Evolutionary conservation across 2,113 vertebrate species (phyloP), one percentile per base, ranked within the genome.

Genomic region (Coryphaenoides rupestris): DNA sequence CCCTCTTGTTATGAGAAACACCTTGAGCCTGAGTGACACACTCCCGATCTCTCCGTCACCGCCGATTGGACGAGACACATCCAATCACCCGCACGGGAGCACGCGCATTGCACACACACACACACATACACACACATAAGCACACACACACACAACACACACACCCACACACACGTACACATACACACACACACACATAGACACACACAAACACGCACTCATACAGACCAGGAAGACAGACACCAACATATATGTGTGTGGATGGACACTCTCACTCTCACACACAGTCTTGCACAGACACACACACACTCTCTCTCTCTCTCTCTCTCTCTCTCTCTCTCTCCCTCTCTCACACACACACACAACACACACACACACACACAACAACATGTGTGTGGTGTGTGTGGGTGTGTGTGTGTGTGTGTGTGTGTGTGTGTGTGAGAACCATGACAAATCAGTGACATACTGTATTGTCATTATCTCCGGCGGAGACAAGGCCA

Each of bases 391-490:
- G 55, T 22, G 55, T 22, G 55, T 22, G 55, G 58, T n/a, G 58
- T 10, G 62, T 19, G 28, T 19, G 47, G 3, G 61, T 21, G 57
- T 33, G 57, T 45, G 57, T 21, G 50, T 62, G 21, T 55, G 21
- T 16, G 58, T 21, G 21, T 47, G 21, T 58, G 58, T 53, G 47
- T 62, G 62, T 53, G 54, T 33, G 54, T 16, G 58, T 15, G 45
- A 17, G 58, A 54, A 2, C 67, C 73, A 12, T 70, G 77, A 74
- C 80, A 55, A 84, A 86, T 87, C 82, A 82, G 68, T 85, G 75
- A 71, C 76, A 75, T 74, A 74, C 85, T 83, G 78, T 81, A 86
- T 84, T 84, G 73, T 84, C 80, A 85, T 84, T 13, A 52, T 69
- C 63, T 26, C 77, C 71, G 84, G 75, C 77, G 69, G 17, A 19